Evolutionary conservation across 2,888 invertebrate genomes (phyloP), one percentile per base, ranked within the genome.

Genomic region (Chironomus tentans): DNA sequence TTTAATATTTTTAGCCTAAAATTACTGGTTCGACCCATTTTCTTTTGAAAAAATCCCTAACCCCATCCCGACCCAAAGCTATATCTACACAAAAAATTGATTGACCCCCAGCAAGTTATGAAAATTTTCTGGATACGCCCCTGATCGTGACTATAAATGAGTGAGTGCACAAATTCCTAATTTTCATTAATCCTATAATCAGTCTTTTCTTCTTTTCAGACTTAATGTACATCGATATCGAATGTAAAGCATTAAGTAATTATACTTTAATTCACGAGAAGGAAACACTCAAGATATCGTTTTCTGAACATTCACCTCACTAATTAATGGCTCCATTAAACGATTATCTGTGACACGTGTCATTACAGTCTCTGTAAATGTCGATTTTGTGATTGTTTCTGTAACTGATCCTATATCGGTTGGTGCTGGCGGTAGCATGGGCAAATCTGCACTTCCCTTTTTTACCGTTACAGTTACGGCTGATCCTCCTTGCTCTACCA

Each of bases 331-430:
- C 85, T 88, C 90, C 84, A 91, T 88, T 87, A 93, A 89, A 84
- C 91, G 90, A 88, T 96, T 96, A 87, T 95, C 94, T 81, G 96
- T 96, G 86, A 95, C 90, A 83, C 96, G 88, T 80, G 95, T 96
- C 86, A 95, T 95, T 80, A 94, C 94, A 79, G 95, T 95, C 88
- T 96, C 95, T 82, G 95, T 95, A 87, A 95, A 92, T 80, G 95
- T 95, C 83, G 95, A 94, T 89, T 95, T 95, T 85, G 95, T 96
- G 88, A 96, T 93, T 85, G 93, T 94, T 87, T 96, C 96, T 80
- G 95, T 95, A 86, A 95, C 92, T 84, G 90, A 89, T 84, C 95
- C 95, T 83, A 92, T 89, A 80, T 91, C 88, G 78, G 91, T 91
- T 79, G 93, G 94, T 80, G 94, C 88, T 82, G 95, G 93, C 80